A percentile compares a stretch with the other conserved stretches of the same genome.
Evolutionary conservation across 2,113 vertebrate species (phyloP).

Genomic region (Neotoma lepida): DNA sequence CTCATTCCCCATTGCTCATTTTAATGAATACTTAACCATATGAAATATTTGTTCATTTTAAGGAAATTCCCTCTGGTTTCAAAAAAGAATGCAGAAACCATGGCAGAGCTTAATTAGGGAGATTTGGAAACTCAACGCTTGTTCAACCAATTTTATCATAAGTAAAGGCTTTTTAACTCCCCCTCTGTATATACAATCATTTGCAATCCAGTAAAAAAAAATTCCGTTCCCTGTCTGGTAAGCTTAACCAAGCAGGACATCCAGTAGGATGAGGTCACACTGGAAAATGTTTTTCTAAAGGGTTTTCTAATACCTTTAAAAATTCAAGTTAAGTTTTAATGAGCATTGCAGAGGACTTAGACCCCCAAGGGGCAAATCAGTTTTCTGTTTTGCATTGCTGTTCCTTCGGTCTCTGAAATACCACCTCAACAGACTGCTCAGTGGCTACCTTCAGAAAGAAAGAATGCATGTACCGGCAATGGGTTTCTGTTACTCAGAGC

Average conservation of each 20-base stretch:
- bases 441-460: slow-evolving; percentile 61
- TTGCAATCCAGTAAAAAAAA: slow-evolving; percentile 75
- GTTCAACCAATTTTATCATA: slow-evolving; percentile 77
- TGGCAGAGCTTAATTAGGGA: slow-evolving; percentile 78
- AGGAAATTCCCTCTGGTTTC: slow-evolving; percentile 69
- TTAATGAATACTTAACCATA: slow-evolving; percentile 76
- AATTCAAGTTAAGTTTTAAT: slow-evolving; percentile 80
- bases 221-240: slow-evolving; percentile 51
- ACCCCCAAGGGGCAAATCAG: slow-evolving; percentile 74
- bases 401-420: slow-evolving; percentile 68
- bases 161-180: slow-evolving; percentile 77
- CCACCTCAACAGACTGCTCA: slow-evolving; percentile 66
- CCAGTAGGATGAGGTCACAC: slow-evolving; percentile 65
- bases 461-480: slow-evolving; percentile 58
- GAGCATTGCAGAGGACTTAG: slow-evolving; percentile 71
- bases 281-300: slow-evolving; percentile 78
- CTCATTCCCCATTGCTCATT: slow-evolving; percentile 65
- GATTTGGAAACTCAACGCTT: slow-evolving; percentile 69
- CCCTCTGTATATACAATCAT: slow-evolving; percentile 75
- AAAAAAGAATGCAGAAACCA: slow-evolving; percentile 70
- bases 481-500: slow-evolving; percentile 51
- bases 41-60: slow-evolving; percentile 79
- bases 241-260: slow-evolving; percentile 72
- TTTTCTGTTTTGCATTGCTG: slow-evolving; percentile 65
- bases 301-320: slow-evolving; percentile 74